phyloP scores from a whole-genome alignment of 2,888 invertebrate species.

The Elmis aenea region DNA sequence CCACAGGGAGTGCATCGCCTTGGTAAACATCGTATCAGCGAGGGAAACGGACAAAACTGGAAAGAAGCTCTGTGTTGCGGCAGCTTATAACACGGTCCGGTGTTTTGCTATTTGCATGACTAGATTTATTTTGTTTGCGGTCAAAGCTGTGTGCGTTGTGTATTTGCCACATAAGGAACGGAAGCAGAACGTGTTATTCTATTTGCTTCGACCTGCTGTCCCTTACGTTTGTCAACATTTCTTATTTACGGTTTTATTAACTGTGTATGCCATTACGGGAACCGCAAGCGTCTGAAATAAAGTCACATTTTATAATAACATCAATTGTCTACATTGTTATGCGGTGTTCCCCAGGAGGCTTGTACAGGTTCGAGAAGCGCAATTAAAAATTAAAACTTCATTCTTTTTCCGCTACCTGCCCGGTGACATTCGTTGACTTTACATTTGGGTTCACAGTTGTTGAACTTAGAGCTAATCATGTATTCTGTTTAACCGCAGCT shows the following conservation, averaged over 20 bases:
- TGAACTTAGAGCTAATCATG: slow-evolving; percentile 32
- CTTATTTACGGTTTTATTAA: slow-evolving; percentile 26
- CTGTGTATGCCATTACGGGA: slow-evolving; percentile 7
- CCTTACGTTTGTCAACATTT: slow-evolving; percentile 30
- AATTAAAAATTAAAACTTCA: slow-evolving; percentile 39
- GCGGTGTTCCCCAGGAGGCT: slow-evolving; percentile 22
- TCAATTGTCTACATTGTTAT: slow-evolving; percentile 31
- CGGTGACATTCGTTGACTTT: slow-evolving; percentile 31
- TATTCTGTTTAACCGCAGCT: slow-evolving; percentile 32
- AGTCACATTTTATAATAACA: slow-evolving; percentile 15
- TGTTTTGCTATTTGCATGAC: slow-evolving; percentile 42
- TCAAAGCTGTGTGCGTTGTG: slow-evolving; percentile 31
- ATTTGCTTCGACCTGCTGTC: slow-evolving; percentile 33
- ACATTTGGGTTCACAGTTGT: slow-evolving; percentile 30
- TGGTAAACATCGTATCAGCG: slow-evolving; percentile 40
- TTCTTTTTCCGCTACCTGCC: slow-evolving; percentile 32
- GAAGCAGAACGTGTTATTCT: slow-evolving; percentile 38
- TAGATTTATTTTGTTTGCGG: slow-evolving; percentile 42
- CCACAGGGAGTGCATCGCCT: slow-evolving; percentile 41
- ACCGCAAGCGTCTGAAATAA: slow-evolving; percentile 7
- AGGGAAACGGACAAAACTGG: slow-evolving; percentile 36
- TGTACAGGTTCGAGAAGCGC: slow-evolving; percentile 23
- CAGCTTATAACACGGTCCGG: slow-evolving; percentile 23
- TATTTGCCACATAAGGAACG: slow-evolving; percentile 20
- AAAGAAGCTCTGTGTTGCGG: slow-evolving; percentile 25